Percentiles rank a stretch among this genome's conserved stretches.
Conservation (phyloP, 2,797 vertebrate species). For the Sebastes vulpes region DNA sequence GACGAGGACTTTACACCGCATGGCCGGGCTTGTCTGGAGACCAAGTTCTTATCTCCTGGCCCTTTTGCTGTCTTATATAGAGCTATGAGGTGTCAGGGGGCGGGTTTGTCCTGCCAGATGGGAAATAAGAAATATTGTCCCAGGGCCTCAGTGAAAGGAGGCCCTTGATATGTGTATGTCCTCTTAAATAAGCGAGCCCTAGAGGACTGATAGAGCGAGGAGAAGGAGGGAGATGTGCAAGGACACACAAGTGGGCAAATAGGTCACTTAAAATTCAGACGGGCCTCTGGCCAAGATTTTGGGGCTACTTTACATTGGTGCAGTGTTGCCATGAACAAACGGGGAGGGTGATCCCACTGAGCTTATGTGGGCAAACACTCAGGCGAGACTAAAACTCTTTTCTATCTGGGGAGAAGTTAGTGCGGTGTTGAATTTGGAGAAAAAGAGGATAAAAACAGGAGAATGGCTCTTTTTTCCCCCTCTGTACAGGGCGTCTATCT, state of each 20-base stretch:
- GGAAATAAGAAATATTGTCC: constrained; percentile 74
- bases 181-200: constrained; percentile 46
- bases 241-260: constrained; percentile 72
- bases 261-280: constrained; percentile 85
- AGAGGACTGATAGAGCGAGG: constrained; percentile 21
- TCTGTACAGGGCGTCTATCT: constrained; percentile 1
- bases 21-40: constrained; percentile 70
- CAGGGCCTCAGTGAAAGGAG: constrained; percentile 61
- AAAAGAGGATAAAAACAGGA: constrained; percentile 12
- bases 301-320: constrained; percentile 87
- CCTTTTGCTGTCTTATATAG: constrained; percentile 69
- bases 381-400: constrained; percentile 47
- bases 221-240: constrained; percentile 61
- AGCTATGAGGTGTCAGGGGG: constrained; percentile 62
- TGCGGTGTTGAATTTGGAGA: constrained; percentile 20
- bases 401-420: constrained; percentile 33
- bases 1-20: constrained; percentile 87
- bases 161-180: constrained; percentile 64
- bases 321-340: constrained; percentile 80
- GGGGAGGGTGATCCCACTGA: constrained; percentile 66
- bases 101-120: constrained; percentile 56
- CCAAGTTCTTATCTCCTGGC: constrained; percentile 78
- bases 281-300: constrained; percentile 80
- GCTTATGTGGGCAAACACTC: constrained; percentile 77
- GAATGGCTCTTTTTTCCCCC: neutral